phyloP scores from a whole-genome alignment of 2,888 invertebrate species.

The Bugulina stolonifera region DNA sequence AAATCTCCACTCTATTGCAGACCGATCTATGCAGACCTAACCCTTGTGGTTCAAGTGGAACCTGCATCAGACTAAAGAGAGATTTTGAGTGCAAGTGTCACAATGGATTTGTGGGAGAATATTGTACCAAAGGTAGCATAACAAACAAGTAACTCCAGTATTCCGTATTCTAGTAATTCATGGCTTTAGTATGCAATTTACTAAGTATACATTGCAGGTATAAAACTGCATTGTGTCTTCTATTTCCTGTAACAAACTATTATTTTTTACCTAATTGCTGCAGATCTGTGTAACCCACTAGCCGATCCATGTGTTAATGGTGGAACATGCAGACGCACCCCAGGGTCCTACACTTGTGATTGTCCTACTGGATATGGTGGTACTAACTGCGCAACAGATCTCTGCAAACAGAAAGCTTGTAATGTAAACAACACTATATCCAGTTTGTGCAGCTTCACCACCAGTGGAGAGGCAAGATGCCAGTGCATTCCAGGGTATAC shows the following conservation, averaged over 20 bases:
- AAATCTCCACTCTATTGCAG: neutral
- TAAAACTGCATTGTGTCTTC: neutral
- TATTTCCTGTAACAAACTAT: neutral
- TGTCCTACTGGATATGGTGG: neutral
- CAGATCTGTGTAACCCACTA: slow-evolving; percentile 14
- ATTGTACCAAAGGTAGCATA: slow-evolving; percentile 12
- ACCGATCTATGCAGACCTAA: neutral
- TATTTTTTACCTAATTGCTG: neutral
- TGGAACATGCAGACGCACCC: neutral
- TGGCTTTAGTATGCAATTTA: too few relatives aligned
- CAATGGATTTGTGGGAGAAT: slow-evolving; percentile 3
- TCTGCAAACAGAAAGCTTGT: neutral
- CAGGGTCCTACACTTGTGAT: neutral
- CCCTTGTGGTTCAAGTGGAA: neutral
- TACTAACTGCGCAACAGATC: neutral
- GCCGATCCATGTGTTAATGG: neutral
- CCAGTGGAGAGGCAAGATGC: neutral
- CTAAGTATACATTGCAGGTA: neutral
- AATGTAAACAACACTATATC: slow-evolving; percentile 3
- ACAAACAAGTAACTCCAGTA: too few relatives aligned
- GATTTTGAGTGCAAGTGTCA: neutral
- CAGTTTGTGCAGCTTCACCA: neutral
- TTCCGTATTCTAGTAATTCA: too few relatives aligned
- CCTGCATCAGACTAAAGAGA: neutral
- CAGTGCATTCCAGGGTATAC: neutral